phyloP scores from a whole-genome alignment of 35 echinoderm and acorn worm species.

The Apostichopus japonicus region DNA sequence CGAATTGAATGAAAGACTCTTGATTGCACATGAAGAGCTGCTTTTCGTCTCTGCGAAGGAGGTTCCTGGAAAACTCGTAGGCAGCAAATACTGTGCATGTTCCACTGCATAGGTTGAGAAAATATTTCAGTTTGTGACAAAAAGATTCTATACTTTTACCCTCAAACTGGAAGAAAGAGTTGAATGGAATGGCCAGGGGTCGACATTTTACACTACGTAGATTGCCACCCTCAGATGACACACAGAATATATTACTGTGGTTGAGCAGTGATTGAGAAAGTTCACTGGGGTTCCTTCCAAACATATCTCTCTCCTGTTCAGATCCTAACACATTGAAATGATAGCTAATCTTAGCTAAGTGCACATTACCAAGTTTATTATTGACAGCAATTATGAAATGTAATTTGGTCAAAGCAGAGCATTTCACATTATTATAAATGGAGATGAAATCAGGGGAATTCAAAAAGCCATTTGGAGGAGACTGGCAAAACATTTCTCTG shows the following conservation, averaged over 20 bases:
- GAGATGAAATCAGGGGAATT: slow-evolving; percentile 23
- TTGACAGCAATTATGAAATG: not conserved
- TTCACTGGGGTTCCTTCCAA: not conserved
- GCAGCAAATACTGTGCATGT: not conserved
- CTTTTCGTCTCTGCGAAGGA: not conserved
- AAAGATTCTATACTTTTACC: slow-evolving; percentile 10
- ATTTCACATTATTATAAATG: not conserved
- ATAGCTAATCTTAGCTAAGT: not conserved
- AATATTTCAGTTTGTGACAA: slow-evolving; percentile 39
- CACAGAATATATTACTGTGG: not conserved
- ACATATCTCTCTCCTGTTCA: not conserved
- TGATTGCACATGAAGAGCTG: not conserved
- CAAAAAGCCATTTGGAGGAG: slow-evolving; percentile 1
- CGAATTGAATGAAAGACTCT: not conserved
- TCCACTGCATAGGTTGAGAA: slow-evolving; percentile 2
- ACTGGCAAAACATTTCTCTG: slow-evolving; percentile 2
- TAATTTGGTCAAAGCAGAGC: not conserved
- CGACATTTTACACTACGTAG: not conserved
- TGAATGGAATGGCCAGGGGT: slow-evolving; percentile 3
- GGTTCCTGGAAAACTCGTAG: slow-evolving; percentile 21
- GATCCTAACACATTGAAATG: not conserved
- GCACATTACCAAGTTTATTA: not conserved
- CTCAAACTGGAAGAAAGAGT: not conserved
- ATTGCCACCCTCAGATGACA: not conserved
- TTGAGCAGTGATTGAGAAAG: not conserved